Conservation (phyloP, 2,888 invertebrate genomes). For the Ophion ventricosus region DNA sequence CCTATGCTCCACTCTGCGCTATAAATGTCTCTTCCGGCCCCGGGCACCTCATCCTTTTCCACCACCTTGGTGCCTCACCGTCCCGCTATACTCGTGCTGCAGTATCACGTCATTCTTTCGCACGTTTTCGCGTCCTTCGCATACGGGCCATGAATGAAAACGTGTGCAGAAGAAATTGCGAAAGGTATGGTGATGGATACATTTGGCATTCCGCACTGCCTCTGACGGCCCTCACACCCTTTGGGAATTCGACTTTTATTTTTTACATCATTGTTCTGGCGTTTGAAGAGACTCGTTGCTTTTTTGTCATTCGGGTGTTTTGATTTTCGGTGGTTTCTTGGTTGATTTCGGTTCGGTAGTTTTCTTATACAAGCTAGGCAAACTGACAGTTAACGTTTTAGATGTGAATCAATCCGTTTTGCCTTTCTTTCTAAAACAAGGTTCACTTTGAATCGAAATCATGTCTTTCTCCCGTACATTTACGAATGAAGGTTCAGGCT, state of each 20-base stretch:
- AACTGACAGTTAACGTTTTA: neutral
- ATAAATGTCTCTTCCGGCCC: constrained; percentile 48
- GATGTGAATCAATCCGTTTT: neutral
- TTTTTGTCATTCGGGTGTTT: neutral
- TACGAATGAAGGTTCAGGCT: neutral
- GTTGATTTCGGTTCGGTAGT: neutral
- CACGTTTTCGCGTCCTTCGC: constrained; percentile 61
- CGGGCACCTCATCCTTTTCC: constrained; percentile 21
- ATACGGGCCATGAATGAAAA: constrained; percentile 49
- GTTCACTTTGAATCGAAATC: neutral
- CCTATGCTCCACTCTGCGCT: constrained; percentile 32
- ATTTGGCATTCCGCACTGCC: constrained; percentile 20
- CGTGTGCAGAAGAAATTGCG: constrained; percentile 56
- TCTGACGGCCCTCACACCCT: neutral
- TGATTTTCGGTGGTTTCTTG: constrained; percentile 1
- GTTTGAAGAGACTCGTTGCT: constrained; percentile 9
- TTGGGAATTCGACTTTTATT: constrained; percentile 1
- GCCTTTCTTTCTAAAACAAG: neutral
- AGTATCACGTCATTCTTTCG: constrained; percentile 57
- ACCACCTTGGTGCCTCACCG: constrained; percentile 21
- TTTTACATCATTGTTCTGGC: constrained; percentile 4
- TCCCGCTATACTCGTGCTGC: constrained; percentile 23
- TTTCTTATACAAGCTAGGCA: neutral
- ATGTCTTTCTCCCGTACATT: neutral
- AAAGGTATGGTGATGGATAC: constrained; percentile 42